Evolutionary conservation across 2,888 invertebrate species (phyloP).

Genomic region (Mythimna impura): DNA sequence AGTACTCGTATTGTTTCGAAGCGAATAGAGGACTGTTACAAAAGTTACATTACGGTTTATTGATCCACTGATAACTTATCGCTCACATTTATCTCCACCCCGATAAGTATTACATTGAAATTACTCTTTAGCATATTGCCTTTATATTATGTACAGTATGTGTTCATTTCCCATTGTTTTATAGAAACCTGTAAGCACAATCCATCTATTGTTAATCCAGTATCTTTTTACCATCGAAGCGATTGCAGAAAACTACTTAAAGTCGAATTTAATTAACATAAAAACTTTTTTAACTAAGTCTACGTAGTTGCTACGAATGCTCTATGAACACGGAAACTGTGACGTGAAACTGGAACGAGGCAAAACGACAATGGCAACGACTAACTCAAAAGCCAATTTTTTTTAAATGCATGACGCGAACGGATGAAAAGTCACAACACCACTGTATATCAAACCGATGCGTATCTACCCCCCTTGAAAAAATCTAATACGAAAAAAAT

Average conservation of each 20-base stretch:
- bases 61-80: constrained; percentile 87
- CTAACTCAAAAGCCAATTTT: constrained; percentile 81
- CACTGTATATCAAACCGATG: constrained; percentile 75
- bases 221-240: constrained; percentile 29
- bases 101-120: constrained; percentile 64
- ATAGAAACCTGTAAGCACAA: constrained; percentile 41
- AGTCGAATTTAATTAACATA: constrained; percentile 75
- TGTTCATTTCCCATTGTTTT: constrained; percentile 54
- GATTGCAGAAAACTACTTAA: constrained; percentile 24
- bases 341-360: constrained; percentile 75
- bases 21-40: constrained; percentile 63
- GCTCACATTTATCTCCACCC: constrained; percentile 79
- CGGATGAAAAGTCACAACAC: constrained; percentile 80
- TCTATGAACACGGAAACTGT: constrained; percentile 66
- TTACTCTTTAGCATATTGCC: constrained; percentile 60
- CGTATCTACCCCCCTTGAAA: constrained; percentile 79
- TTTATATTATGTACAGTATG: constrained; percentile 45
- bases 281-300: constrained; percentile 69
- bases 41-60: constrained; percentile 82
- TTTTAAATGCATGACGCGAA: constrained; percentile 78
- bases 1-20: constrained; percentile 57
- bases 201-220: constrained; percentile 33
- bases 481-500: constrained; percentile 82
- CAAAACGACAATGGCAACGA: constrained; percentile 76
- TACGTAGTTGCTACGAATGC: constrained; percentile 68